Conservation (phyloP, 1,140 invertebrate species). For the Bombus ignitus region DNA sequence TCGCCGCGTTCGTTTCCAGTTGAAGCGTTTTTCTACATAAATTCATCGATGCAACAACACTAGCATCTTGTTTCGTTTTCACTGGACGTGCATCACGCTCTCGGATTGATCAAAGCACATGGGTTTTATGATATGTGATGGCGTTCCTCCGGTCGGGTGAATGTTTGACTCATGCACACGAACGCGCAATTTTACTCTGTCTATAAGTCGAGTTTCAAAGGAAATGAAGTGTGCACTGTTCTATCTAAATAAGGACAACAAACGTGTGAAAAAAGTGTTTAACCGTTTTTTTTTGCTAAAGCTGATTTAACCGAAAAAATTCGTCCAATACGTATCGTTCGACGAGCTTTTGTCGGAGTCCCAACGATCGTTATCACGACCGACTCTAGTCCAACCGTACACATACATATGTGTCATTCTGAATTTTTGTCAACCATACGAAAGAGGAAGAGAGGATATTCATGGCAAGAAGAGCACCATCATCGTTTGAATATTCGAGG, state of each 20-base stretch:
- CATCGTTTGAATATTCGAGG: slow-evolving; percentile 1
- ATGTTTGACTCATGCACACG: slow-evolving; percentile 23
- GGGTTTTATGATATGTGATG: slow-evolving; percentile 66
- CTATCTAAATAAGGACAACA: neutral
- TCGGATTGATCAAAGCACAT: slow-evolving; percentile 57
- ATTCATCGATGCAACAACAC: slow-evolving; percentile 14
- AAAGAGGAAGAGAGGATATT: neutral
- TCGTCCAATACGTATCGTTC: slow-evolving; percentile 49
- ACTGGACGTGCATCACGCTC: slow-evolving; percentile 56
- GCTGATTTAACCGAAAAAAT: slow-evolving; percentile 33
- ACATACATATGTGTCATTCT: slow-evolving; percentile 2
- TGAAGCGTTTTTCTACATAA: slow-evolving; percentile 68
- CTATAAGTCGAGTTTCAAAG: neutral
- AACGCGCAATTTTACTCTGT: slow-evolving; percentile 22
- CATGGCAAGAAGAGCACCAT: neutral
- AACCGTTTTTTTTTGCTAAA: slow-evolving; percentile 10
- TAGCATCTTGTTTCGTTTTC: slow-evolving; percentile 40
- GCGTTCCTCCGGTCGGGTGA: slow-evolving; percentile 31
- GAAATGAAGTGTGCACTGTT: neutral
- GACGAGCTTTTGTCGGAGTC: neutral
- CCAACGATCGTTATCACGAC: slow-evolving; percentile 10
- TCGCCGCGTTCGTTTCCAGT: slow-evolving; percentile 80
- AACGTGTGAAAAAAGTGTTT: neutral
- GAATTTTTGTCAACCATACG: slow-evolving; percentile 13
- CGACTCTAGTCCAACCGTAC: slow-evolving; percentile 59